Conservation (phyloP, 2,797 vertebrate genomes). For the Pteronotus mesoamericanus region DNA sequence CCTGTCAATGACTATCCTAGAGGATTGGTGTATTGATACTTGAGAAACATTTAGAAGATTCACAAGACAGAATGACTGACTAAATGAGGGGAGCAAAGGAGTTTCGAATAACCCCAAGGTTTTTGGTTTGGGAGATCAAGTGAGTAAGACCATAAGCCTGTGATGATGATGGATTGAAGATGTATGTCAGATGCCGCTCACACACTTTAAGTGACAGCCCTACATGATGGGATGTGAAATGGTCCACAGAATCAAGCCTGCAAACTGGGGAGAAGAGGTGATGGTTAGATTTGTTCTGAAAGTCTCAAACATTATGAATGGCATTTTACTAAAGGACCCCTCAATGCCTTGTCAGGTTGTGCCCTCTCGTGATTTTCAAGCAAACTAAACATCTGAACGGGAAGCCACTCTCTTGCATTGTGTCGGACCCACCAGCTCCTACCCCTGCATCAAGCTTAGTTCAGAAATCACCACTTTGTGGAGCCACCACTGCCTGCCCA, state of each 20-base stretch:
- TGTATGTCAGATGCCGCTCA: neutral
- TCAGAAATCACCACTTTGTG: neutral
- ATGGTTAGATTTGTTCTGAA: neutral
- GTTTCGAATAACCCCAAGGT: neutral
- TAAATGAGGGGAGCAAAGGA: neutral
- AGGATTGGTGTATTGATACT: neutral
- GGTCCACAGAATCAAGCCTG: neutral
- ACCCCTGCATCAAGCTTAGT: neutral
- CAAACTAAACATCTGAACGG: neutral
- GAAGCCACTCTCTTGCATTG: neutral
- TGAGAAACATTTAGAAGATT: conserved; percentile 12
- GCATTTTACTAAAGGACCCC: neutral
- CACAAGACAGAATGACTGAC: neutral
- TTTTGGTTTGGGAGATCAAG: neutral
- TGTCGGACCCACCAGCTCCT: neutral
- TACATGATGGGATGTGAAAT: neutral
- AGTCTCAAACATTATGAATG: neutral
- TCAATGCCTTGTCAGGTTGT: neutral
- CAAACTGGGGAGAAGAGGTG: neutral
- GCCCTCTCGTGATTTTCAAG: neutral
- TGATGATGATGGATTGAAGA: neutral
- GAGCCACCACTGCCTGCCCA: neutral
- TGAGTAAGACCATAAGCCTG: neutral
- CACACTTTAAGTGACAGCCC: neutral
- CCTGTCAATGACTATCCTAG: neutral